A percentile compares a stretch with the other conserved stretches of the same genome.
Evolutionary conservation across 64 coral and sea anemone genomes (phyloP).

Genomic region (Montipora efflorescens): DNA sequence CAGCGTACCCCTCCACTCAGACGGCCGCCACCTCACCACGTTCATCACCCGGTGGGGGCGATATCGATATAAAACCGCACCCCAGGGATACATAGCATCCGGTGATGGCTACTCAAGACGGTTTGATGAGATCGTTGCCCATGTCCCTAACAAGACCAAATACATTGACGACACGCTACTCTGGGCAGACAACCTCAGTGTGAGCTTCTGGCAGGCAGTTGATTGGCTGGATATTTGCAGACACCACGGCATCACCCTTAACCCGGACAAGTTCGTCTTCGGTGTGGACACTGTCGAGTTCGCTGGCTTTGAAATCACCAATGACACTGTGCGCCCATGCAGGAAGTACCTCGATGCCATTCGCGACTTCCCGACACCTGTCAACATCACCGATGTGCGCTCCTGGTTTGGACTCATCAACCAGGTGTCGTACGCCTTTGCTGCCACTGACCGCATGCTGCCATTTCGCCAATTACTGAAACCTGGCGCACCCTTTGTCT

Average conservation of each 20-base stretch:
- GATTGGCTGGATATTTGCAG: slow-evolving; percentile 40
- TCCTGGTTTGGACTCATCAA: slow-evolving; percentile 68
- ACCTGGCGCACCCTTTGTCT: slow-evolving; percentile 4
- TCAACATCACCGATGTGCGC: slow-evolving; percentile 54
- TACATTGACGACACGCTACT: slow-evolving; percentile 53
- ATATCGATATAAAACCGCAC: neutral
- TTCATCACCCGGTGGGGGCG: slow-evolving; percentile 36
- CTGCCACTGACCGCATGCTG: slow-evolving; percentile 44
- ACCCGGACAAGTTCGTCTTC: slow-evolving; percentile 48
- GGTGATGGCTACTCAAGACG: slow-evolving; percentile 43
- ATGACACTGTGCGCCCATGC: slow-evolving; percentile 22
- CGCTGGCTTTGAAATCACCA: slow-evolving; percentile 37
- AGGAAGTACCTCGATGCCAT: slow-evolving; percentile 56
- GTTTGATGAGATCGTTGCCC: slow-evolving; percentile 63
- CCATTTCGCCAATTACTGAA: slow-evolving; percentile 44
- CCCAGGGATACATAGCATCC: slow-evolving; percentile 64
- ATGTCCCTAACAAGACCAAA: slow-evolving; percentile 55
- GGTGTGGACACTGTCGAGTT: slow-evolving; percentile 10
- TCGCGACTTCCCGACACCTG: slow-evolving; percentile 12
- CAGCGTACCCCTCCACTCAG: slow-evolving; percentile 46
- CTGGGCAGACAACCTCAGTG: slow-evolving; percentile 23
- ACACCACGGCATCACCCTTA: slow-evolving; percentile 26
- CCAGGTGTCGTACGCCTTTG: slow-evolving; percentile 47
- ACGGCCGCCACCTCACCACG: slow-evolving; percentile 51
- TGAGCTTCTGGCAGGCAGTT: slow-evolving; percentile 47